Evolutionary conservation across 2,113 vertebrate species (phyloP), one percentile per base, ranked within the genome.

Genomic region (Charadrius vociferus): DNA sequence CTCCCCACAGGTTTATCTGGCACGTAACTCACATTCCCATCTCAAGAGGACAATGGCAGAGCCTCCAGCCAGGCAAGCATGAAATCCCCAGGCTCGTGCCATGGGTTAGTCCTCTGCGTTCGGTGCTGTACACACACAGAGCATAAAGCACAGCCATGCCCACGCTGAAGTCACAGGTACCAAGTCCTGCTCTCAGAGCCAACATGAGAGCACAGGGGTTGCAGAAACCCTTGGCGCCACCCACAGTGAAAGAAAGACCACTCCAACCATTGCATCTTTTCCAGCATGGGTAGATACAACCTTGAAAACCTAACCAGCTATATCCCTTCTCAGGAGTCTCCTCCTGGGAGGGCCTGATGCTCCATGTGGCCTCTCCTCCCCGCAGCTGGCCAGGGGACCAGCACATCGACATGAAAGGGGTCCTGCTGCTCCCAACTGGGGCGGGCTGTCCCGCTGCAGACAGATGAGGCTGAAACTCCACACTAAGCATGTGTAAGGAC

Each of bases 381-480:
- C 2, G 9, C 66, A 94, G 92, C n/a, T n/a, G 88, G 73, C 47
- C 9, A 1, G 26, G 78, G 81, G 62, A 79, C 77, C 2, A 5
- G 59, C 93, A 95, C 6, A 2, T 9, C 1, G 3, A 94, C 95
- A 93, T 59, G 92, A 93, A 90, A 96, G 66, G 55, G 66, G 87
- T 72, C 58, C 59, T 90, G 94, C 82, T 81, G 83, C 87, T 96
- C 85, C 89, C 82, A 86, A 45, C n/a, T 12, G 3, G 26, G 88
- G 80, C 1, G 11, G 56, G 75, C 95, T 79, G 65, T 72, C 71
- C 92, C 1, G 5, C 71, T 90, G 91, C 84, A 75, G 50, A 87
- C 81, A 94, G 84, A 96, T 58, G 81, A 95, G 81, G 63, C 87
- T 97, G 95, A 97, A 97, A 98, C 97, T 90, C 88, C 97, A 98